phyloP scores from a whole-genome alignment of 64 coral and sea anemone species.

The Cladopsammia gracilis region DNA sequence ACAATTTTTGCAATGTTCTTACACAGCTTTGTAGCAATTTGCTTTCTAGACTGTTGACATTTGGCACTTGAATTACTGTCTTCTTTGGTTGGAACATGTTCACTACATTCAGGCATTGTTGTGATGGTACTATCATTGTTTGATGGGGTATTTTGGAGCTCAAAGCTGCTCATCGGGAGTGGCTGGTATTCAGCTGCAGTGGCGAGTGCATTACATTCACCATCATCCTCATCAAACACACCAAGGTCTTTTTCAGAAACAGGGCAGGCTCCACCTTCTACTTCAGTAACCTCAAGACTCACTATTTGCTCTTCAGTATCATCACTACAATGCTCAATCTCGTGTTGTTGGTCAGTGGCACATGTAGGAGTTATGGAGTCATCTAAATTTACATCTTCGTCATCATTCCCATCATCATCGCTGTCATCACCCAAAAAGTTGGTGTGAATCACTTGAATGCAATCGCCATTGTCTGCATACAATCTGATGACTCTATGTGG shows the following conservation, averaged over 20 bases:
- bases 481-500: slow-evolving; percentile 2
- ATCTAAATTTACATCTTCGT: not conserved
- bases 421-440: not conserved
- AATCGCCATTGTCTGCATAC: not conserved
- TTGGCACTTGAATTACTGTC: too few species aligned
- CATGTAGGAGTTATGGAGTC: not conserved
- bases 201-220: not conserved
- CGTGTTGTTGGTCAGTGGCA: not conserved
- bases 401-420: too few species aligned
- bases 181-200: not conserved
- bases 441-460: not conserved
- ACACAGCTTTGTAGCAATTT: not conserved
- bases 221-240: not conserved
- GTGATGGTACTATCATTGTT: too few species aligned
- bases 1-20: not conserved
- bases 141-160: not conserved
- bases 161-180: not conserved
- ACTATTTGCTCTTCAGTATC: not conserved
- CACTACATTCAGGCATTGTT: not conserved
- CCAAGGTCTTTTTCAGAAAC: not conserved
- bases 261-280: not conserved
- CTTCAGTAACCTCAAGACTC: not conserved
- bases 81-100: too few species aligned
- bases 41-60: too few species aligned
- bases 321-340: not conserved